Evolutionary conservation across 1,140 invertebrate species (phyloP).

Genomic region (Trichonephila clavipes): DNA sequence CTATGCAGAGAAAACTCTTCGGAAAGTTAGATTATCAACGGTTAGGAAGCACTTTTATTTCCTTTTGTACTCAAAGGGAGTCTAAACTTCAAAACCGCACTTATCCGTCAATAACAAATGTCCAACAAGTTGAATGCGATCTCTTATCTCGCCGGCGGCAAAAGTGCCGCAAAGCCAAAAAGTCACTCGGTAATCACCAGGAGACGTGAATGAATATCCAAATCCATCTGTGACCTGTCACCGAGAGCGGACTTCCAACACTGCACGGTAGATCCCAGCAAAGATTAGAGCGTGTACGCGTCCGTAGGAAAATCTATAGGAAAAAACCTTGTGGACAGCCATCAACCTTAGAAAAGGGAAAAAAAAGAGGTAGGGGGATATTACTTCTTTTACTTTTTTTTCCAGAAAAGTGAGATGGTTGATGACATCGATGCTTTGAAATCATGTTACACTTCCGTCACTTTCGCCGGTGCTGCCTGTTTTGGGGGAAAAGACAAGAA

Average conservation of each 20-base stretch:
- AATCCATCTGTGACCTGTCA: not conserved
- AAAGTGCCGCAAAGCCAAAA: not conserved
- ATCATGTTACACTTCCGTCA: conserved; percentile 37
- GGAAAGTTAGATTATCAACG: no score
- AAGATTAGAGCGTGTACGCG: not conserved
- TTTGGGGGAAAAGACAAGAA: not conserved
- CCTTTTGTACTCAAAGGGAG: no score
- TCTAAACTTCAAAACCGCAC: no score
- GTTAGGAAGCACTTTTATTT: no score
- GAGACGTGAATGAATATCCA: not conserved
- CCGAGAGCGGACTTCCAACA: not conserved
- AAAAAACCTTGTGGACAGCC: not conserved
- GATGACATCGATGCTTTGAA: conserved; percentile 9
- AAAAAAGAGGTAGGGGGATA: no score
- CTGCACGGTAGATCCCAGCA: not conserved
- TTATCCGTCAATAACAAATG: not conserved
- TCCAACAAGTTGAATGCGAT: not conserved
- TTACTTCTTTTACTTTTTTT: no score
- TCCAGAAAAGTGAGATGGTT: not conserved
- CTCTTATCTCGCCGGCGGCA: not conserved
- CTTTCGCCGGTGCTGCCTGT: not conserved
- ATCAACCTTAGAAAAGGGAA: not conserved
- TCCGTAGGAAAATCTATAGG: not conserved
- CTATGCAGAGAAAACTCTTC: no score
- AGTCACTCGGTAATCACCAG: not conserved